Conservation (phyloP, 2,797 vertebrate species). For the Anas georgica region DNA sequence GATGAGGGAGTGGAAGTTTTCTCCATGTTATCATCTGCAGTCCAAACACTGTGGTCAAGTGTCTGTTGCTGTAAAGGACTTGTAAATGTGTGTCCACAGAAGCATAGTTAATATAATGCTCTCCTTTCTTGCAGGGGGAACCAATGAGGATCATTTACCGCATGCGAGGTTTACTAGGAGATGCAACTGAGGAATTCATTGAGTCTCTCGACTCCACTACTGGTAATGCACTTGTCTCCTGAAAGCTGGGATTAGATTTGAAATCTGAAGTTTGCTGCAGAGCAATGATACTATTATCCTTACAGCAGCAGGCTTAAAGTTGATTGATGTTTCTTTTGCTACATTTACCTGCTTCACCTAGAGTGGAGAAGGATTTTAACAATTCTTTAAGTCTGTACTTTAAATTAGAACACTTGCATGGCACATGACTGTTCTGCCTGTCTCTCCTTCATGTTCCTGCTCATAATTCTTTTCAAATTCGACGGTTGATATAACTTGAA, state of each 20-base stretch:
- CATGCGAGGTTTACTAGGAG: slow-evolving; percentile 96
- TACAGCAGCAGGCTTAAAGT: slow-evolving; percentile 18
- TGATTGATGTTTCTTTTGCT: slow-evolving; percentile 27
- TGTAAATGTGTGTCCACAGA: accelerated
- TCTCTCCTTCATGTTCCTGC: neutral
- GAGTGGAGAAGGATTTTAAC: slow-evolving; percentile 19
- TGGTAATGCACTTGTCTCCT: slow-evolving; percentile 78
- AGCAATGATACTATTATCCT: slow-evolving; percentile 51
- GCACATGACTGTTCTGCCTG: neutral
- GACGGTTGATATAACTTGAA: neutral
- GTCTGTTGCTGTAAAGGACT: neutral
- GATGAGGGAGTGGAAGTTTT: neutral
- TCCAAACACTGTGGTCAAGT: neutral
- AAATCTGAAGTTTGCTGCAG: neutral
- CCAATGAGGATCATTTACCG: slow-evolving; percentile 99
- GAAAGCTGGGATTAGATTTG: neutral
- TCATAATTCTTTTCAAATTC: neutral
- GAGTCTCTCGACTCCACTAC: slow-evolving; percentile 97
- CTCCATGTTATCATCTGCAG: neutral
- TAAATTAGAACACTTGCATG: neutral
- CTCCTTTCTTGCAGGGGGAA: slow-evolving; percentile 84
- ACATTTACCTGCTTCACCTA: slow-evolving; percentile 42
- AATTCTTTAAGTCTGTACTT: neutral
- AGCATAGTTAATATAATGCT: neutral
- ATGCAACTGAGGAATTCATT: slow-evolving; percentile 98